Base-by-base conservation (phyloP, 1,140 invertebrate genomes). In the Plutomurus gul region DNA sequence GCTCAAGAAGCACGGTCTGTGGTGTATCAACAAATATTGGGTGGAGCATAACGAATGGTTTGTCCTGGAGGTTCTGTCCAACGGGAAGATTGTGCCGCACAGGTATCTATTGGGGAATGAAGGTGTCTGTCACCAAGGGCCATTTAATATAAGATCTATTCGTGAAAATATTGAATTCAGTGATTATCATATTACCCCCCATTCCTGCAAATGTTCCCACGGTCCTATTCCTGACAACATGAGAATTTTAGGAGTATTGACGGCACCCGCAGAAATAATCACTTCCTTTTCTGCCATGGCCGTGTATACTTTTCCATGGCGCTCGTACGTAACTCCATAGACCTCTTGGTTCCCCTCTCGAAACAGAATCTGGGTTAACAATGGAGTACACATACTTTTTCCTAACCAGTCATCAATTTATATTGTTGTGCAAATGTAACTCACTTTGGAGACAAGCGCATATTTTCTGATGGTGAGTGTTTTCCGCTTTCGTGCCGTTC, bases 1-100 rank as follows among this genome's bases (percentile, higher is more conserved):
- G 8, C 16, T 74, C 39, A 13, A 74, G 10, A 33, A 33, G 36
- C 25, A 74, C 30, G 11, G 72, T 74, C 16, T 22, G 72, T 7
- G 36, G 60, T 11, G 37, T 16, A 13, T 76, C 46, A 16, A 74
- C 56, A 18, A 72, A 72, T 36, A 80, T 51, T 43, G 79, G 79
- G 6, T 65, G 65, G 16, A 80, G 18, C 13, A 27, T 8, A 27
- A 56, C 18, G 16, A 10, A 27, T 27, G 6, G 3, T 51, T 51
- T 36, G 71, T 88, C 87, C 80, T 87, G 86, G 5, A 88, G 81
- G 76, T 88, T 65, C 36, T 65, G 30, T 33, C 56, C 56, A 1
- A 65, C 56, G 8, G 56, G 56, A 13, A 65, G 56, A n/a, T 65
- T 36, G 5, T 65, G 56, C 3, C 56, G 11, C 0, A 65, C 56